Evolutionary conservation across 2,113 vertebrate species (phyloP), one percentile per base, ranked within the genome.

Genomic region (Paratilapia polleni): DNA sequence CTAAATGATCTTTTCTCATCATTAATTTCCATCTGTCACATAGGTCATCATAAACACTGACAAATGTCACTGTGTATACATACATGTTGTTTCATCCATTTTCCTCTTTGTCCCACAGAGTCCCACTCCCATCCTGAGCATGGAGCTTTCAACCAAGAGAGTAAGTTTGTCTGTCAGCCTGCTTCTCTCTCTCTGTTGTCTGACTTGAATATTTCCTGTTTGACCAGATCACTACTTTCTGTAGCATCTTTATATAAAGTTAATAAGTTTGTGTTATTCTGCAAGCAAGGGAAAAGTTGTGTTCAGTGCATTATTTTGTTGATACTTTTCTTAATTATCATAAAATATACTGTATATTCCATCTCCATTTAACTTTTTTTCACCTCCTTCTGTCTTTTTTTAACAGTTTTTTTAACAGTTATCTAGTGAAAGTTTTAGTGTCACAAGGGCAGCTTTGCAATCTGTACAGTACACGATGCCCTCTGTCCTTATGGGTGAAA

Each of bases 91-190:
- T n/a, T 43, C 49, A 54, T 52, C 0, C 2, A 4, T 59, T 70
- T 7, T 36, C 3, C 3, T 19, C 8, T 83, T 47, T 19, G 1
- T 80, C 41, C 38, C 6, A 2, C 83, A 97, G 97, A 93, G 91
- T 20, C 93, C 96, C 3, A 61, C 95, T 70, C 95, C 96, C 62
- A 94, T 98, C 89, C 88, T 97, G 76, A 96, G 94, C 89, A 97
- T 98, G 97, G 94, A 96, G 92, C 88, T 98, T 63, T 98, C 97
- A 0, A 96, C 92, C 0, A 98, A 97, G 89, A 87, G 95, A 91
- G 97, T 98, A 91, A 81, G 97, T 95, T 10, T 41, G 22, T 36
- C 13, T 41, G n/a, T 57, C 3, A 26, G 57, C 28, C 11, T 7
- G 36, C 28, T 26, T 43, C 1, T 26, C 41, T 26, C 41, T 59